Conservation (phyloP, 2,888 invertebrate species). For the Osmoderma eremita region DNA sequence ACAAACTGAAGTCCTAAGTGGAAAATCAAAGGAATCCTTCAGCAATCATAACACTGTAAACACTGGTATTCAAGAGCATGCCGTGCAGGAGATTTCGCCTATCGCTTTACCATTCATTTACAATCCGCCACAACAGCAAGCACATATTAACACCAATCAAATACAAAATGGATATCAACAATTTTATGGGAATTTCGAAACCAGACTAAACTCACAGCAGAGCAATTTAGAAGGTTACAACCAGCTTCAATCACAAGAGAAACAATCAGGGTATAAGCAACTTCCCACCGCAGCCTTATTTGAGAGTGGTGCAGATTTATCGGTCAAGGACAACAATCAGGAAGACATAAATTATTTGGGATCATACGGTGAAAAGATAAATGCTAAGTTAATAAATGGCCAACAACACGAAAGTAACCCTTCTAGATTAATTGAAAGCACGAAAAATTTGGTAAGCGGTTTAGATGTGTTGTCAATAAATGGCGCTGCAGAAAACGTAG, state of each 20-base stretch:
- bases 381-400: constrained; percentile 32
- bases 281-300: constrained; percentile 30
- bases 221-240: not conserved
- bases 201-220: not conserved
- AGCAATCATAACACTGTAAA: constrained; percentile 8
- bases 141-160: not conserved
- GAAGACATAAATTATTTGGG: constrained; percentile 12
- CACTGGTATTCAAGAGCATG: not conserved
- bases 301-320: constrained; percentile 37
- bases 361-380: constrained; percentile 60
- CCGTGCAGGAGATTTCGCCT: not conserved
- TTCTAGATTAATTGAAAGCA: constrained; percentile 68
- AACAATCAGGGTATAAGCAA: constrained; percentile 6
- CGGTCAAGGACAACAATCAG: constrained; percentile 14
- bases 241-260: constrained; percentile 1
- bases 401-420: constrained; percentile 36
- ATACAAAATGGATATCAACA: constrained; percentile 17
- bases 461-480: constrained; percentile 75
- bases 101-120: constrained; percentile 31
- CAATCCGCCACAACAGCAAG: constrained; percentile 22
- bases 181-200: not conserved
- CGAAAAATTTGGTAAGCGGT: constrained; percentile 71
- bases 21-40: constrained; percentile 1
- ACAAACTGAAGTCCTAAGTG: constrained; percentile 34
- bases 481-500: constrained; percentile 45